A percentile compares a stretch with the other conserved stretches of the same genome.
These are phyloP conservation scores for Ptychoptera albimana DNA, from an alignment of 2,888 invertebrate species.

Conservation along the genomic window DNA sequence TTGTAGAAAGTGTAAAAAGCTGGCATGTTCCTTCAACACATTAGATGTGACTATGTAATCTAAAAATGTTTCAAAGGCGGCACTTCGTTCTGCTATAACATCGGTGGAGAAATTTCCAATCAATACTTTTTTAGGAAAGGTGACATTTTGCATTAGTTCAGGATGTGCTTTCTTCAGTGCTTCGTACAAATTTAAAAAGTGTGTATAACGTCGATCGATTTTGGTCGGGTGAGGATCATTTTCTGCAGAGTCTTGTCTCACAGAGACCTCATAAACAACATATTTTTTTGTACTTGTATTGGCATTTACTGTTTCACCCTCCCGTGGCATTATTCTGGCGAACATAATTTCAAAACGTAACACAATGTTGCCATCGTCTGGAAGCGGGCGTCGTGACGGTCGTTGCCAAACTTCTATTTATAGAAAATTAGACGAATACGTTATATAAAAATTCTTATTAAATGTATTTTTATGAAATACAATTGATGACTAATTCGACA, in stretches of 20 bases:
- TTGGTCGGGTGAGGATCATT: slow-evolving; percentile 43
- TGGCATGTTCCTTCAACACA: slow-evolving; percentile 38
- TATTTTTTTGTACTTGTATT: slow-evolving; percentile 36
- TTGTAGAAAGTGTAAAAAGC: slow-evolving; percentile 47
- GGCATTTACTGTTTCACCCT: slow-evolving; percentile 30
- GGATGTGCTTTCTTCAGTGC: slow-evolving; percentile 43
- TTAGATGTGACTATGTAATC: slow-evolving; percentile 38
- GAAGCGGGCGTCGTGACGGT: slow-evolving; percentile 15
- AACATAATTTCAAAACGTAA: slow-evolving; percentile 45
- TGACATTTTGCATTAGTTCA: slow-evolving; percentile 33
- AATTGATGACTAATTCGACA: slow-evolving; percentile 4
- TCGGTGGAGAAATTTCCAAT: slow-evolving; percentile 55
- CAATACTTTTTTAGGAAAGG: slow-evolving; percentile 53
- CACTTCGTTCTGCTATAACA: slow-evolving; percentile 45
- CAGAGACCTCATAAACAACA: slow-evolving; percentile 51
- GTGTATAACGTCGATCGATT: slow-evolving; percentile 55
- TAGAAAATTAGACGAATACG: too few species aligned
- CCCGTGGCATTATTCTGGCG: slow-evolving; percentile 46
- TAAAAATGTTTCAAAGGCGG: slow-evolving; percentile 46
- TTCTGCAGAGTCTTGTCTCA: slow-evolving; percentile 38
- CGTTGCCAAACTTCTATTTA: slow-evolving; percentile 19
- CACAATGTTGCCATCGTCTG: slow-evolving; percentile 19
- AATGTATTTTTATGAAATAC: too few species aligned
- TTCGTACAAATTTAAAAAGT: slow-evolving; percentile 48
- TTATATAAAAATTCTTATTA: too few species aligned